Conservation (phyloP, 1,140 invertebrate species). For the Ridgeia piscesae region DNA sequence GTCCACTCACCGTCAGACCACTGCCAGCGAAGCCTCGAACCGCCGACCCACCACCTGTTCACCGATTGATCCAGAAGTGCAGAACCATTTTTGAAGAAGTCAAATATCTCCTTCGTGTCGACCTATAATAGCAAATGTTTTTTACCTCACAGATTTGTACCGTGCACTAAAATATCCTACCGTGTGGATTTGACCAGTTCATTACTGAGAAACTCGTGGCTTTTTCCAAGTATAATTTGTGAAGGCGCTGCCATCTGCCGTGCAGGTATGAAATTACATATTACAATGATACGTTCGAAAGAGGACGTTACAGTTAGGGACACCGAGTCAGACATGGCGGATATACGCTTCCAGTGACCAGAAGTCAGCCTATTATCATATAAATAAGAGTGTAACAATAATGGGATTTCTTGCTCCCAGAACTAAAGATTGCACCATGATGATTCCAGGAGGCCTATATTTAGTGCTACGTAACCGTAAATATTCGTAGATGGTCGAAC, state of each 20-base stretch:
- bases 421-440: too few species aligned
- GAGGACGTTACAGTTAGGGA: background rate
- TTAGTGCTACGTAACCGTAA: background rate
- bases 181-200: too few species aligned
- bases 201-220: too few species aligned
- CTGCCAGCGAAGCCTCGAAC: background rate
- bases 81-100: background rate
- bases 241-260: background rate
- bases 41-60: background rate
- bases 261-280: background rate
- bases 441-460: too few species aligned
- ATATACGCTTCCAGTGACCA: background rate
- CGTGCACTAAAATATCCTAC: too few species aligned
- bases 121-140: background rate
- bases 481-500: background rate
- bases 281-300: background rate
- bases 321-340: background rate
- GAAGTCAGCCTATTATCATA: too few species aligned
- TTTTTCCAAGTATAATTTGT: background rate
- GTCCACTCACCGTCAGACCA: background rate
- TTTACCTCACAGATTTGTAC: too few species aligned
- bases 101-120: background rate
- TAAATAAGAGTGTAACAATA: too few species aligned
- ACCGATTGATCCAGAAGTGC: background rate
- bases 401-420: too few species aligned